These are phyloP conservation scores for Gymnoscopelus braueri DNA, from an alignment of 2,797 vertebrate species.

Conservation along the genomic window DNA sequence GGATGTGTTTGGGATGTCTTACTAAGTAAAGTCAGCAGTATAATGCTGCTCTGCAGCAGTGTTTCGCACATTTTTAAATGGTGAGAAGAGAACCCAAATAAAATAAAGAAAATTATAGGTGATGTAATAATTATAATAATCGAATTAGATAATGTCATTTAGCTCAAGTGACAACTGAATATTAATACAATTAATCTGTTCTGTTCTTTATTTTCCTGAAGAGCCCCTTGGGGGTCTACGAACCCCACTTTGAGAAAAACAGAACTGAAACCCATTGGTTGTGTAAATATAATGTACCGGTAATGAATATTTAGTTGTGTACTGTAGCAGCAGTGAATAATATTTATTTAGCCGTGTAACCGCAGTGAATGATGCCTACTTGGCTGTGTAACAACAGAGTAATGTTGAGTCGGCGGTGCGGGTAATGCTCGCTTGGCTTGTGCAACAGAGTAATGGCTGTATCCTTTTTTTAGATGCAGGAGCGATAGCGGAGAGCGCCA, in stretches of 20 bases:
- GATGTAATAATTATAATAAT: background rate
- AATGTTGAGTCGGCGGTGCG: conserved; percentile 9
- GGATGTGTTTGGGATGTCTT: conserved; percentile 65
- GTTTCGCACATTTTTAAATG: background rate
- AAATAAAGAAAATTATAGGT: background rate
- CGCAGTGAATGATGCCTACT: conserved; percentile 1
- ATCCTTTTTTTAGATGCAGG: conserved; percentile 69
- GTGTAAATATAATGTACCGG: conserved; percentile 38
- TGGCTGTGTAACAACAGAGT: conserved; percentile 27
- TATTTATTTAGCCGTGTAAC: conserved; percentile 33
- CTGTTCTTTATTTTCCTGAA: too few species aligned
- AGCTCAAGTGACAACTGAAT: background rate
- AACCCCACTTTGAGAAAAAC: too few species aligned
- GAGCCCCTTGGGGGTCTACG: too few species aligned
- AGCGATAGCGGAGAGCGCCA: conserved; percentile 53
- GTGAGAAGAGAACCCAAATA: background rate
- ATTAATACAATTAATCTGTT: background rate
- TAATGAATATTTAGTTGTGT: conserved; percentile 53
- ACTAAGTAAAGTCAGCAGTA: conserved; percentile 42
- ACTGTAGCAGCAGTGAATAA: conserved; percentile 43
- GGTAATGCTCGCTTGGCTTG: conserved; percentile 28
- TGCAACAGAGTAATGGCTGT: conserved; percentile 57
- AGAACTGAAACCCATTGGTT: conserved; percentile 26
- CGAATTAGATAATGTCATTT: too few species aligned
- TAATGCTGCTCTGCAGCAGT: conserved; percentile 8